A percentile compares a stretch with the other conserved stretches of the same genome.
Conservation (phyloP, 2,113 vertebrate species). For the Sebastes schlegelii region DNA sequence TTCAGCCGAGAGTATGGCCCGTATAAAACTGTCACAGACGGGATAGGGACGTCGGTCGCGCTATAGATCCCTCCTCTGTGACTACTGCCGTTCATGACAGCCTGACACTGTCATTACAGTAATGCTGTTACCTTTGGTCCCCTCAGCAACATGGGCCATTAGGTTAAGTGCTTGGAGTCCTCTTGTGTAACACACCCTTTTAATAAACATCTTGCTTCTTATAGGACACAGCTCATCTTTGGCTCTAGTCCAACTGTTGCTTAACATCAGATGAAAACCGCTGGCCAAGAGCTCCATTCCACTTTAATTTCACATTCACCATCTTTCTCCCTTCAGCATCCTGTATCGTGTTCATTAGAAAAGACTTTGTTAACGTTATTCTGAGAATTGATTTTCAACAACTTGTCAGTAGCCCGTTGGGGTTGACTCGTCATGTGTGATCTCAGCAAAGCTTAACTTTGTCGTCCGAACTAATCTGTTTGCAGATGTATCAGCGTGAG, state of each 20-base stretch:
- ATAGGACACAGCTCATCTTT: slow-evolving; percentile 31
- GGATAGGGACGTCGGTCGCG: slow-evolving; percentile 29
- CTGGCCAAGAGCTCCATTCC: slow-evolving; percentile 3
- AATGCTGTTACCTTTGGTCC: slow-evolving; percentile 25
- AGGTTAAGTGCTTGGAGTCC: slow-evolving; percentile 59
- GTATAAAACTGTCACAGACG: slow-evolving; percentile 53
- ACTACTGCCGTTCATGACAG: slow-evolving; percentile 13
- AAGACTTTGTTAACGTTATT: background rate
- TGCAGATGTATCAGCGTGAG: background rate
- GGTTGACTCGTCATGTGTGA: slow-evolving; percentile 12
- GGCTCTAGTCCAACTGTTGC: slow-evolving; percentile 23
- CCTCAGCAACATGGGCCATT: slow-evolving; percentile 52
- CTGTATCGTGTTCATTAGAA: background rate
- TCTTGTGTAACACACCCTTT: slow-evolving; percentile 50
- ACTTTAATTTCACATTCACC: slow-evolving; percentile 25
- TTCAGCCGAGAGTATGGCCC: slow-evolving; percentile 35
- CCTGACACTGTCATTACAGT: slow-evolving; percentile 15
- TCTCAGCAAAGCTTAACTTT: slow-evolving; percentile 15
- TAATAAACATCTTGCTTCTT: slow-evolving; percentile 64
- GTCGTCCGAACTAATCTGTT: background rate
- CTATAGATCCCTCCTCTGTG: slow-evolving; percentile 21
- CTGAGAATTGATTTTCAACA: slow-evolving; percentile 1
- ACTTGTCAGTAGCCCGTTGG: slow-evolving; percentile 17
- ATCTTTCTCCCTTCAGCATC: slow-evolving; percentile 6
- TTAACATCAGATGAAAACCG: slow-evolving; percentile 26